Evolutionary conservation across 2,113 vertebrate species (phyloP).

Genomic region (Limanda limanda): DNA sequence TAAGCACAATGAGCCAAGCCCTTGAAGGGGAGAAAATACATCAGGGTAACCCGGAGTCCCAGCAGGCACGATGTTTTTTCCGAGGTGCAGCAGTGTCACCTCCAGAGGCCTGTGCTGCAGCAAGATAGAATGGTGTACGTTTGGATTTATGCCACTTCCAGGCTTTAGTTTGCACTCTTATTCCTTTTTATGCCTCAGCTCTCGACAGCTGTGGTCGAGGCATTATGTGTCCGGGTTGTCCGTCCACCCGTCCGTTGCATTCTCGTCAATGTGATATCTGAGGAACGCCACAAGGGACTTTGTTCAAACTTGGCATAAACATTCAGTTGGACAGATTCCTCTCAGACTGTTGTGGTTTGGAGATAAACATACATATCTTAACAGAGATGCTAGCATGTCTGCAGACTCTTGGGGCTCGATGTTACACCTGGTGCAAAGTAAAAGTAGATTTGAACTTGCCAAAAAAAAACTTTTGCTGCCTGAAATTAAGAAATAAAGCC

Average conservation of each 20-base stretch:
- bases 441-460: background rate
- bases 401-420: background rate
- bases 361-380: too few relatives aligned
- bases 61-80: constrained; percentile 33
- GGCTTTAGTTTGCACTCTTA: background rate
- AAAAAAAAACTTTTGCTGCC: background rate
- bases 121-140: background rate
- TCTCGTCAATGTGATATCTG: background rate
- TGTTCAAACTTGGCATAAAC: background rate
- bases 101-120: constrained; percentile 32
- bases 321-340: background rate
- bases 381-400: background rate
- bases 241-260: background rate
- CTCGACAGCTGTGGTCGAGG: background rate
- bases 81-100: constrained; percentile 37
- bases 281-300: background rate
- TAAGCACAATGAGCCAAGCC: constrained; percentile 40
- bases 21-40: constrained; percentile 36
- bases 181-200: background rate
- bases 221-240: too few relatives aligned
- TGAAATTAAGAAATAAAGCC: background rate
- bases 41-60: constrained; percentile 36
- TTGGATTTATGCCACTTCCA: constrained; percentile 1
- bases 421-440: background rate
- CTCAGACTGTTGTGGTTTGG: background rate